Conservation (phyloP, 2,797 vertebrate species). For the Knipowitschia caucasica region DNA sequence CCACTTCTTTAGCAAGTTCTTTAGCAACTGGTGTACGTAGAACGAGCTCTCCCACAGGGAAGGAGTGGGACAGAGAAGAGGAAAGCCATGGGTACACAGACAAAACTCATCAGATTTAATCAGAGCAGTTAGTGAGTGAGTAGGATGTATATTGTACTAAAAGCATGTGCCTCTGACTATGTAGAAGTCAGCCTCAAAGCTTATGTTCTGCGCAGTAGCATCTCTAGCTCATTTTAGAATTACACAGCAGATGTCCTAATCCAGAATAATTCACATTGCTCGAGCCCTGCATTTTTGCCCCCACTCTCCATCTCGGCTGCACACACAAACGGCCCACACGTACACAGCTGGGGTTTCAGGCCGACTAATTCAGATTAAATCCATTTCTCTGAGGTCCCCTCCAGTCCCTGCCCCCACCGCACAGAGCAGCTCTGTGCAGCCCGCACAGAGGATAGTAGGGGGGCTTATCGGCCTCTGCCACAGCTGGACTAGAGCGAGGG, state of each 20-base stretch:
- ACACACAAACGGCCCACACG: conserved; percentile 47
- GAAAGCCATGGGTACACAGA: conserved; percentile 23
- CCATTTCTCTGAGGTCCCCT: conserved; percentile 79
- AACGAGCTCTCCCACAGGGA: conserved; percentile 32
- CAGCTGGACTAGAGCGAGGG: conserved; percentile 64
- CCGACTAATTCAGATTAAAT: conserved; percentile 80
- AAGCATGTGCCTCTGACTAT: background rate
- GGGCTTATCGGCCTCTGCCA: conserved; percentile 67
- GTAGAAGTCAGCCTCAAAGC: background rate
- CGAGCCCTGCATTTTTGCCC: conserved; percentile 67
- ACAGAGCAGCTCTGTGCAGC: conserved; percentile 69
- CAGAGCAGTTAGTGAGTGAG: conserved; percentile 3
- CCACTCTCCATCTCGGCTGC: conserved; percentile 48
- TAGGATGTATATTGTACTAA: conserved; percentile 1
- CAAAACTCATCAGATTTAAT: conserved; percentile 18
- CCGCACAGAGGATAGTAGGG: conserved; percentile 62
- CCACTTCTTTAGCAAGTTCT: background rate
- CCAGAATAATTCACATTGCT: conserved; percentile 79
- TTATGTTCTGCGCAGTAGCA: conserved; percentile 26
- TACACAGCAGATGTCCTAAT: conserved; percentile 81
- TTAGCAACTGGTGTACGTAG: conserved; percentile 30
- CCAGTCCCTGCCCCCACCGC: conserved; percentile 55
- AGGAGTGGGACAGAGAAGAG: conserved; percentile 41
- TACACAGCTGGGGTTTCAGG: conserved; percentile 76
- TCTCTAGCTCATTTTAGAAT: conserved; percentile 70